These are phyloP conservation scores for Conomelus anceps DNA, from an alignment of 2,888 invertebrate genomes.

Conservation along the genomic window DNA sequence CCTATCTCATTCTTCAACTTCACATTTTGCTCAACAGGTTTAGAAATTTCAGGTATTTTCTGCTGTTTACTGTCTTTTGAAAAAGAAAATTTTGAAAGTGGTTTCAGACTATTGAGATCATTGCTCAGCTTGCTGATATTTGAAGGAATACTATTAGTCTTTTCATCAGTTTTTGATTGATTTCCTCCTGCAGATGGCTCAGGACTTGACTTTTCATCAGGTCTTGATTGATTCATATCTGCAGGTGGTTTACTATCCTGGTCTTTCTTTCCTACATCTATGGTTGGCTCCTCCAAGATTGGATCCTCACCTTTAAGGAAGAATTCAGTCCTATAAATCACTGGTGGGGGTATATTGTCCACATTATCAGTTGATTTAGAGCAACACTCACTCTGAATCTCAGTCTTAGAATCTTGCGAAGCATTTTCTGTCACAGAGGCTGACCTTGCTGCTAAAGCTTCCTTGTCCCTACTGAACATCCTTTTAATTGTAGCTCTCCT, in stretches of 20 bases:
- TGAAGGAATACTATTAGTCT: background rate
- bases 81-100: background rate
- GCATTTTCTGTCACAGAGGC: slow-evolving; percentile 1
- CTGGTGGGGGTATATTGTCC: background rate
- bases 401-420: background rate
- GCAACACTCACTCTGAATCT: background rate
- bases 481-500: background rate
- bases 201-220: too few species aligned
- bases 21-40: background rate
- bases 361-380: background rate
- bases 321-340: background rate
- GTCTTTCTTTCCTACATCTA: background rate
- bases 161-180: background rate
- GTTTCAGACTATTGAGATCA: background rate
- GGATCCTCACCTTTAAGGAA: background rate
- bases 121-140: background rate
- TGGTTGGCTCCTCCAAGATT: background rate
- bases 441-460: background rate
- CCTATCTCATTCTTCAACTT: background rate
- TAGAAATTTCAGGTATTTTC: background rate
- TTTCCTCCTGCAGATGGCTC: too few species aligned
- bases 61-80: background rate
- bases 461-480: background rate
- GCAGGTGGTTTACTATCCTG: background rate
- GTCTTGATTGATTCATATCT: background rate